Percentiles rank a stretch among this genome's conserved stretches.
phyloP scores from a whole-genome alignment of 92 coral and sea anemone genomes.

The Phenganax marumi region DNA sequence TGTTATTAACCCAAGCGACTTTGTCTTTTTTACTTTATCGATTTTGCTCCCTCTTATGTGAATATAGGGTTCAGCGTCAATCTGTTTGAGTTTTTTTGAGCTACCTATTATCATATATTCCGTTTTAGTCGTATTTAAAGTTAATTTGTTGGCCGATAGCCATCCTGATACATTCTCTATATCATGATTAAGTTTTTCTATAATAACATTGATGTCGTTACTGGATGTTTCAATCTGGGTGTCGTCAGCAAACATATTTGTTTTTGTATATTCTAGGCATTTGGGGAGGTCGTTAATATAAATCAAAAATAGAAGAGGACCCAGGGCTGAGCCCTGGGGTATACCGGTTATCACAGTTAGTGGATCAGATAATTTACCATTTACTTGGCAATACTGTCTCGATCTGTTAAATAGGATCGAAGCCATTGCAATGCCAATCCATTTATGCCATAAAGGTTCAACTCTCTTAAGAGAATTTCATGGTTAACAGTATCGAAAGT shows the following conservation, averaged over 20 bases:
- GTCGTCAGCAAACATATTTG: slow-evolving; percentile 23
- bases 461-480: not conserved
- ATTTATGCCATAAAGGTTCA: not conserved
- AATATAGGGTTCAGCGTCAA: slow-evolving; percentile 14
- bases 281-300: no score
- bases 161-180: slow-evolving; percentile 40
- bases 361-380: slow-evolving; percentile 10
- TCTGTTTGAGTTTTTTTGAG: slow-evolving; percentile 39
- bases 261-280: not conserved
- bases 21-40: not conserved
- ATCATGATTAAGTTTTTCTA: slow-evolving; percentile 38
- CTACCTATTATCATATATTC: slow-evolving; percentile 54
- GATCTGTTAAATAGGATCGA: not conserved
- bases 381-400: slow-evolving; percentile 29
- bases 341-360: slow-evolving; percentile 2
- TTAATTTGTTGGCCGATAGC: slow-evolving; percentile 54
- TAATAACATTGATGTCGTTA: not conserved
- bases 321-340: slow-evolving; percentile 26
- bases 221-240: slow-evolving; percentile 18
- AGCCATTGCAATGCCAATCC: not conserved
- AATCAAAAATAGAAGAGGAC: no score
- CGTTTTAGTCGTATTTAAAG: slow-evolving; percentile 55
- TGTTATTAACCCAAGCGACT: slow-evolving; percentile 24
- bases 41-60: not conserved
- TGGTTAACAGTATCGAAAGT: no score